A percentile compares a stretch with the other conserved stretches of the same genome.
phyloP scores from a whole-genome alignment of 2,113 vertebrate species.

The Xenopus laevis region DNA sequence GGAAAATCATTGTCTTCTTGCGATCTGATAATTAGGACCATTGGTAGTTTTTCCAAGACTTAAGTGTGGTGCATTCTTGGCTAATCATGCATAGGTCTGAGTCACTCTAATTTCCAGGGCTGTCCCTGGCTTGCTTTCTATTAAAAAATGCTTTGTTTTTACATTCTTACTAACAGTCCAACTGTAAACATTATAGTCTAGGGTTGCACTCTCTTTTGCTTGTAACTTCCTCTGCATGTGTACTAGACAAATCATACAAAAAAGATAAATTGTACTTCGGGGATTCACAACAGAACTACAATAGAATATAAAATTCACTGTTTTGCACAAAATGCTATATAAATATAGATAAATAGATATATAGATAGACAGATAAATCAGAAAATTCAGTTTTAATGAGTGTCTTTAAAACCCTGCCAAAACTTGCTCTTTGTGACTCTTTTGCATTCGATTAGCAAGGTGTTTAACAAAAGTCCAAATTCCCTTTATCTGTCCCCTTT shows the following conservation, averaged over 20 bases:
- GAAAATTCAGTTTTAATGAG: slow-evolving; percentile 5
- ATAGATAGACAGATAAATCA: no score
- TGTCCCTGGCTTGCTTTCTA: slow-evolving; percentile 21
- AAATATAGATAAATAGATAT: no score
- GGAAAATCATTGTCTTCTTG: slow-evolving; percentile 37
- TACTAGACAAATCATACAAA: no score
- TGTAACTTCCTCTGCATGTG: no score
- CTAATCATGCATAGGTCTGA: slow-evolving; percentile 36
- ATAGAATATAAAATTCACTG: no score
- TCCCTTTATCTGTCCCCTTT: slow-evolving; percentile 14
- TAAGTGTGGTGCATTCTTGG: slow-evolving; percentile 43
- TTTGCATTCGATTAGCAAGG: slow-evolving; percentile 22
- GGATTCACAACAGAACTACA: no score
- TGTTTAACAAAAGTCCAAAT: slow-evolving; percentile 17
- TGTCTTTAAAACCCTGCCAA: neutral
- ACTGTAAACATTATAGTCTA: neutral
- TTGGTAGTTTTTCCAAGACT: slow-evolving; percentile 26
- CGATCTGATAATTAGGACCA: slow-evolving; percentile 31
- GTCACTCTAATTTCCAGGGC: slow-evolving; percentile 29
- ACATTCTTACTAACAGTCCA: slow-evolving; percentile 18
- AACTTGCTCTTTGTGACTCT: slow-evolving; percentile 23
- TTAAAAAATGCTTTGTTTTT: slow-evolving; percentile 32
- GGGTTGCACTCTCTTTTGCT: neutral
- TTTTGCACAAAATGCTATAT: no score
- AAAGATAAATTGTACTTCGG: no score